Percentiles rank a stretch among this genome's conserved stretches.
Evolutionary conservation across 1,140 invertebrate species (phyloP).

Genomic region (Nasonia longicornis): DNA sequence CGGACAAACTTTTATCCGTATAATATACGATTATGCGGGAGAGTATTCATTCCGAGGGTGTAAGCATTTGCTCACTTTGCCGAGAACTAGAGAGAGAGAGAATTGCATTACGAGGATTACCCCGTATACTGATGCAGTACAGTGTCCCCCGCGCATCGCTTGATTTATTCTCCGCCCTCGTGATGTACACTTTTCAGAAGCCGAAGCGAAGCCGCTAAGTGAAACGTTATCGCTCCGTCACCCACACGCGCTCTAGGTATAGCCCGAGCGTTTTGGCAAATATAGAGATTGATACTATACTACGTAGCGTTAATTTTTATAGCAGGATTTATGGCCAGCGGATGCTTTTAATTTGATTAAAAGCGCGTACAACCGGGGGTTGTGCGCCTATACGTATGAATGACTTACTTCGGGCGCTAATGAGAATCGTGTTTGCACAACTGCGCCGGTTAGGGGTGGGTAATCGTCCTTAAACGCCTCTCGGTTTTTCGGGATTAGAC

Average conservation of each 20-base stretch:
- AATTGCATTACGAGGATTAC: conserved; percentile 49
- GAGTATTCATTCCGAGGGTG: conserved; percentile 24
- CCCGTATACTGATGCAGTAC: too few relatives aligned
- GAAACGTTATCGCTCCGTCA: background rate
- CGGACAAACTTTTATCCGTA: too few relatives aligned
- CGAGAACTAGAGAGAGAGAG: conserved; percentile 24
- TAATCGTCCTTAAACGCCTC: background rate
- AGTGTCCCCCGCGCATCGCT: background rate
- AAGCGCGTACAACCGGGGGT: background rate
- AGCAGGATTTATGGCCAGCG: background rate
- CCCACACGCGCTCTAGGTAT: too few relatives aligned
- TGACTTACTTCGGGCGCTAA: background rate
- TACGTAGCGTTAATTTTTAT: conserved; percentile 12
- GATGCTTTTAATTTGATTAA: conserved; percentile 29
- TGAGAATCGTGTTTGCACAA: conserved; percentile 1
- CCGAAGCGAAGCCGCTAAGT: conserved; percentile 18
- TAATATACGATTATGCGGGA: conserved; percentile 31
- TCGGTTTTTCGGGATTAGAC: background rate
- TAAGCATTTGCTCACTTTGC: conserved; percentile 48
- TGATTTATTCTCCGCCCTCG: background rate
- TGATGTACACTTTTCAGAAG: conserved; percentile 22
- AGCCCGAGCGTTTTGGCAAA: background rate
- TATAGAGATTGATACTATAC: background rate
- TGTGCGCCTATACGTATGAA: background rate
- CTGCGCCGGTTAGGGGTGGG: background rate